phyloP scores from a whole-genome alignment of 2,113 vertebrate genomes.

The Ginglymostoma cirratum region DNA sequence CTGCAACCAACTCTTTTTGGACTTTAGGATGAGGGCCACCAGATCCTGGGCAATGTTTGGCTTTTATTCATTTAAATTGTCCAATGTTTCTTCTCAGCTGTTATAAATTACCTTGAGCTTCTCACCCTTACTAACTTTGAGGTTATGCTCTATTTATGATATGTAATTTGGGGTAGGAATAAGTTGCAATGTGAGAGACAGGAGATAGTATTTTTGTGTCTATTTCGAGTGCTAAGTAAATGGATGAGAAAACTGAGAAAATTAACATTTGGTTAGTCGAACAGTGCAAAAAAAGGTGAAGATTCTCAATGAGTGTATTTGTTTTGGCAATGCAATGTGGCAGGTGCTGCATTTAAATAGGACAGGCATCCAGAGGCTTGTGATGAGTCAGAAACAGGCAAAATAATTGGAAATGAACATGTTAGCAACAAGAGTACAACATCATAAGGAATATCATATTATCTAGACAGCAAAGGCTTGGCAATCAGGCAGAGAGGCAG shows the following conservation, averaged over 20 bases:
- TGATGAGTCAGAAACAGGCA: background rate
- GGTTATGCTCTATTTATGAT: background rate
- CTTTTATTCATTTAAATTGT: background rate
- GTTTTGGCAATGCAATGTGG: background rate
- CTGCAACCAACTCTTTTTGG: background rate
- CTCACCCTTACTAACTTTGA: background rate
- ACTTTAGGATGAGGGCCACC: too few species aligned
- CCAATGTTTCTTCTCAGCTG: background rate
- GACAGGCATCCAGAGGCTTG: background rate
- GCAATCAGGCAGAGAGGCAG: background rate
- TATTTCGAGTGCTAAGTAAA: slow-evolving; percentile 21
- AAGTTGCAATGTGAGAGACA: background rate
- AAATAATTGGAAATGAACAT: background rate
- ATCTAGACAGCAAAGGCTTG: background rate
- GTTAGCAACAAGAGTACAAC: background rate
- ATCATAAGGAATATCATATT: background rate
- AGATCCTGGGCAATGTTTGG: background rate
- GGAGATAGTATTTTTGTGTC: background rate
- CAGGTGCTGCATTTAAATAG: background rate
- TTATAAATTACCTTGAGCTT: background rate
- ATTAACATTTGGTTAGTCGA: slow-evolving; percentile 4
- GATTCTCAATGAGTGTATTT: slow-evolving; percentile 18
- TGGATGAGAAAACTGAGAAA: slow-evolving; percentile 29
- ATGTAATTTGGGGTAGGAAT: background rate
- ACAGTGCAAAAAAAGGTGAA: background rate